Base-by-base conservation (phyloP, 2,888 invertebrate species). In the Blastobasis adustella region DNA sequence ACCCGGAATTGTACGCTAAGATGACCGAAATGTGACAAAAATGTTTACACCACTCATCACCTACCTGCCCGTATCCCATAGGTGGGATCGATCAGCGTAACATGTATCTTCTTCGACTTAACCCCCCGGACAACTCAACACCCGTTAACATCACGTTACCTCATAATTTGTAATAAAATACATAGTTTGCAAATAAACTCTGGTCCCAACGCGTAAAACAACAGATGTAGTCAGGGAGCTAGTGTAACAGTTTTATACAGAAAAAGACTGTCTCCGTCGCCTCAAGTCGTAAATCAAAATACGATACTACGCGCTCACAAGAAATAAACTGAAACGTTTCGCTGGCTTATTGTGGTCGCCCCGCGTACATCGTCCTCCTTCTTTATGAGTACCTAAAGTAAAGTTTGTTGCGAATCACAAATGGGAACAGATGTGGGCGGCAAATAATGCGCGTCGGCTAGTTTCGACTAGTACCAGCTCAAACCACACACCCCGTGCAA, bases 281-380 rank as follows among this genome's bases (percentile, higher is more conserved):
- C 39, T 47, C 47, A 41, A 49, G 49, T 53, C 53, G 49, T 53
- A 53, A 53, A 53, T 53, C 53, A 53, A 47, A 53, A 47, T 47
- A 49, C 23, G 23, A 23, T 49, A 46, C 46, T 46, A 47, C 42
- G 36, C 40, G 40, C 6, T 43, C 23, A 43, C 43, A 10, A n/a
- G 43, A 10, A 10, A 10, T 43, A 43, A 6, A 43, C 6, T 43
- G 43, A 43, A 10, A 10, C 10, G n/a, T 43, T 43, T 43, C n/a
- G n/a, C 10, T 2, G 5, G 43, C 10, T 42, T 42, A 23, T 23
- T 5, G 10, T 43, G 43, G n/a, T 43, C 41, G 41, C 41, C 41
- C 9, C 7, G 41, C 9, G 41, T 41, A 41, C 9, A 7, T 8
- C 9, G 7, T 41, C 9, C 41, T 9, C 41, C 46, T 37, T 37